Conservation (phyloP, 2,797 vertebrate genomes). For the Galago senegalensis region DNA sequence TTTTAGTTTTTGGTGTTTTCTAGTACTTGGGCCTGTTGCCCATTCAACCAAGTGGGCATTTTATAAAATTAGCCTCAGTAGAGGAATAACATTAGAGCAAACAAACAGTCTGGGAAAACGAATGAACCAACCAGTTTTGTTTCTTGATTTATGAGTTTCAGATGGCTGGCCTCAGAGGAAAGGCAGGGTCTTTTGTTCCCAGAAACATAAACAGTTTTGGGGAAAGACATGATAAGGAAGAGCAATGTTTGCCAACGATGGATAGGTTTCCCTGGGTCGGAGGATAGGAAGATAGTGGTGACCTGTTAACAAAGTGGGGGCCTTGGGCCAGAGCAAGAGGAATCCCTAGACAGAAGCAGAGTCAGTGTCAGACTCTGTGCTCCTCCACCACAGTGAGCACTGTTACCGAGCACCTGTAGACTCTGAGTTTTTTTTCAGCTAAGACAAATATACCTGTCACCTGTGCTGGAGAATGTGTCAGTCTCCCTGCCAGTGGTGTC, state of each 20-base stretch:
- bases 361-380: not conserved
- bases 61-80: not conserved
- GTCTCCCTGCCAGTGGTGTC: not conserved
- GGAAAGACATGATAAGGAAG: not conserved
- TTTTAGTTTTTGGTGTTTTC: not conserved
- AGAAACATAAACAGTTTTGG: not conserved
- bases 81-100: not conserved
- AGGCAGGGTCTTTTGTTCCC: not conserved
- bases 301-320: not conserved
- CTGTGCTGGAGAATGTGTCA: not conserved
- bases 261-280: not conserved
- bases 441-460: not conserved
- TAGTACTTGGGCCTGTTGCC: not conserved
- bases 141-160: not conserved
- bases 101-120: not conserved
- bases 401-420: not conserved
- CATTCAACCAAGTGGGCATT: not conserved
- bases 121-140: not conserved
- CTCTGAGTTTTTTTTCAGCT: not conserved
- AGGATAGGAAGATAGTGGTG: not conserved
- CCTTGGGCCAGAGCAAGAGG: not conserved
- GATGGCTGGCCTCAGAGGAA: not conserved
- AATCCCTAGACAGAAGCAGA: not conserved
- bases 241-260: not conserved
- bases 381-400: not conserved